Percentiles rank a stretch among this genome's conserved stretches.
Evolutionary conservation across 2,113 vertebrate species (phyloP).

Genomic region (Nerophis lumbriciformis): DNA sequence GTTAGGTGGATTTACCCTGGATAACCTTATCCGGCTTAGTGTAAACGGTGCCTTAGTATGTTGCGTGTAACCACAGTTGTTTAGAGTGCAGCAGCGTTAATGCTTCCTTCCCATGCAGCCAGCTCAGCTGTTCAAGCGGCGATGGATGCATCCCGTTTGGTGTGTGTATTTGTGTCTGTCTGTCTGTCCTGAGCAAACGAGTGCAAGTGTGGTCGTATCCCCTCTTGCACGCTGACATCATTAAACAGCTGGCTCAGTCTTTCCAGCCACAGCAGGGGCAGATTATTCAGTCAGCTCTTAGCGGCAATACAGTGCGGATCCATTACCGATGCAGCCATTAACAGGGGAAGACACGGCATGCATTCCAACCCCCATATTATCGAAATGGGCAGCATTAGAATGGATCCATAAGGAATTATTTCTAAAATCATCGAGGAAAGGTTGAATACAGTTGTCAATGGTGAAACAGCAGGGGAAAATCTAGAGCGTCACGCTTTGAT

Average conservation of each 20-base stretch:
- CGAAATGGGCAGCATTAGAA: slow-evolving; percentile 60
- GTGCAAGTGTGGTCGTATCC: slow-evolving; percentile 44
- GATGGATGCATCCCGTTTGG: slow-evolving; percentile 59
- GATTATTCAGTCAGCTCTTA: slow-evolving; percentile 70
- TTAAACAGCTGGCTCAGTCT: slow-evolving; percentile 73
- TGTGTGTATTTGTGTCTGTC: slow-evolving; percentile 33
- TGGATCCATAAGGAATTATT: slow-evolving; percentile 64
- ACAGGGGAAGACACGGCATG: slow-evolving; percentile 58
- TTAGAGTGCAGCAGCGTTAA: slow-evolving; percentile 46
- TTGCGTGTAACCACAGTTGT: slow-evolving; percentile 37
- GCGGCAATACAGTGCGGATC: slow-evolving; percentile 66
- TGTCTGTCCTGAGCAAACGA: slow-evolving; percentile 42
- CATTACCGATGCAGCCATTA: slow-evolving; percentile 68
- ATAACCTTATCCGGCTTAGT: too few species aligned
- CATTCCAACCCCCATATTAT: slow-evolving; percentile 60
- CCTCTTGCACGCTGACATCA: slow-evolving; percentile 69
- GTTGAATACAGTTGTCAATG: slow-evolving; percentile 34
- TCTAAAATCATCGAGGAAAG: slow-evolving; percentile 37
- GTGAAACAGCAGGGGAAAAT: slow-evolving; percentile 24
- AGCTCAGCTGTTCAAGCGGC: slow-evolving; percentile 65
- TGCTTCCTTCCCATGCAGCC: slow-evolving; percentile 63
- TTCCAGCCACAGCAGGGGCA: slow-evolving; percentile 70
- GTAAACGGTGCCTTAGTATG: slow-evolving; percentile 17
- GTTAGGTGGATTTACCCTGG: too few species aligned
- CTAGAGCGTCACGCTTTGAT: slow-evolving; percentile 36